Evolutionary conservation across 53 echinoderm and acorn worm species (phyloP), one percentile per base, ranked within the genome.

Genomic region (Holothuria scabra): DNA sequence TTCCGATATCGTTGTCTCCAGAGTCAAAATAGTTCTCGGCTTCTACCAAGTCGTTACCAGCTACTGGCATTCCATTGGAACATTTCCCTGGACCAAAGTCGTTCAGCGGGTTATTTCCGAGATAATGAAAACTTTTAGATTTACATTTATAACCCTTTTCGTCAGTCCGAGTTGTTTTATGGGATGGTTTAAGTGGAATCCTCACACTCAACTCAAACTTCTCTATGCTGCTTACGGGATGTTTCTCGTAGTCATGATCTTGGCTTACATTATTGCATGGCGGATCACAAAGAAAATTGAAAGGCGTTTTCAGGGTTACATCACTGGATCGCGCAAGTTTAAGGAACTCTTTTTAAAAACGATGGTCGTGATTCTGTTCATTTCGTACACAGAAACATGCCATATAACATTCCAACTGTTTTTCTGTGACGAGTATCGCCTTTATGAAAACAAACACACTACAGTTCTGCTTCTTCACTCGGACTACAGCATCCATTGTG

Each of bases 21-120:
- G 85, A 28, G 85, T 38, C 25, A 85, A 85, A 26, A 85, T 85
- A 61, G 35, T 85, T 5, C 31, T 85, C 16, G 85, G 60, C 26
- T 85, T 85, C 63, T 85, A 85, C 48, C 85, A 85, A 76, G 62
- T 85, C 46, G 60, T 76, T 7, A 76, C 60, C 10, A 76, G 64
- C 21, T 67, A 76, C 22, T 85, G 81, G 81, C 34, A 62, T n/a
- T 81, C 81, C 25, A 9, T 81, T 21, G 63, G 61, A 13, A 49
- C 38, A 3, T 20, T 62, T 7, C 21, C 60, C 26, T 81, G 81
- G 81, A 33, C 81, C 16, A 18, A 28, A 12, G 58, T 30, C 21
- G 37, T 80, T 60, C 52, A 18, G 18, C 19, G 18, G 60, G 30
- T 33, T 33, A 34, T 80, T 29, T 26, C 80, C 18, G 23, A 28